Percentiles rank a stretch among this genome's conserved stretches.
Conservation (phyloP, 2,888 invertebrate genomes). For the Nycteola revayana region DNA sequence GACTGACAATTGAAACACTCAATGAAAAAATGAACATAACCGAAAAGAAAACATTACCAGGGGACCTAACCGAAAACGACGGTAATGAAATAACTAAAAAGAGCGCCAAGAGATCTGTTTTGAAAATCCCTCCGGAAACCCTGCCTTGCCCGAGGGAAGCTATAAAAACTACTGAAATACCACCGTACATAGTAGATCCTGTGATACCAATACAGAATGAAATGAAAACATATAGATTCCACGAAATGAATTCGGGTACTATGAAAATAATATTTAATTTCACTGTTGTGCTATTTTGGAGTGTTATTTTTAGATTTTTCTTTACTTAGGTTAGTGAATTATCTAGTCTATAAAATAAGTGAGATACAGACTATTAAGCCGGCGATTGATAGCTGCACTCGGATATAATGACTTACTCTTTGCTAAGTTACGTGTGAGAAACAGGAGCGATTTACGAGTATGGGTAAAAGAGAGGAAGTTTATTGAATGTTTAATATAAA, state of each 20-base stretch:
- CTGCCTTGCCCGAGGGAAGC: conserved; percentile 66
- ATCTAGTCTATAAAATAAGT: conserved; percentile 52
- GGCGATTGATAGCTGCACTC: conserved; percentile 40
- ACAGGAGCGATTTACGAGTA: conserved; percentile 26
- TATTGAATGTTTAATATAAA: conserved; percentile 12
- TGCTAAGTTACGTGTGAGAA: conserved; percentile 29
- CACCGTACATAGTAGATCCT: conserved; percentile 61
- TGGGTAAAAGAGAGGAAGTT: conserved; percentile 17
- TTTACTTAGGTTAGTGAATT: conserved; percentile 57
- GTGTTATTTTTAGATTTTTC: conserved; percentile 59
- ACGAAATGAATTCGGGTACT: conserved; percentile 54
- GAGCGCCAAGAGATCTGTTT: conserved; percentile 60
- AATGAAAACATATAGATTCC: conserved; percentile 73
- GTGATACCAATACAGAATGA: conserved; percentile 73
- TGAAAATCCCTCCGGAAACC: conserved; percentile 67
- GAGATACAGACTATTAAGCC: conserved; percentile 58
- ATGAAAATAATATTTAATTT: conserved; percentile 29
- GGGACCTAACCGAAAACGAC: conserved; percentile 38
- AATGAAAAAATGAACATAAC: conserved; percentile 60
- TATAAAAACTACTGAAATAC: conserved; percentile 59
- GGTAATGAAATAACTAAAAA: conserved; percentile 54
- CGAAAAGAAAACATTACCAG: conserved; percentile 48
- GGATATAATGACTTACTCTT: conserved; percentile 31
- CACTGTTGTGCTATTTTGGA: conserved; percentile 49
- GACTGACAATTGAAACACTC: conserved; percentile 59